phyloP scores from a whole-genome alignment of 2,797 vertebrate species.

The Ciconia nigra region DNA sequence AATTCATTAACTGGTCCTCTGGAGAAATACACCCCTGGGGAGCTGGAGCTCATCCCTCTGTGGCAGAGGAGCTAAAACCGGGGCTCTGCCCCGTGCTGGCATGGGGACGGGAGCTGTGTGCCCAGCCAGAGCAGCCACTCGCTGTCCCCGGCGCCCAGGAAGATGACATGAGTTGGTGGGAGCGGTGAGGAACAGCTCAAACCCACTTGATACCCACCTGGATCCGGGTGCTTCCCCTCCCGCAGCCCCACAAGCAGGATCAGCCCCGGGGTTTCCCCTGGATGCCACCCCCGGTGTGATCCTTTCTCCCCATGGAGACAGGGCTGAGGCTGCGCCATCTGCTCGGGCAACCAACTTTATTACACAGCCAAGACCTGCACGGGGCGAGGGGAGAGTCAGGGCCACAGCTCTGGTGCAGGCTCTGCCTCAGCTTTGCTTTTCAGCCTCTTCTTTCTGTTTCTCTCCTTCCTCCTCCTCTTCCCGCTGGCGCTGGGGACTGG shows the following conservation, averaged over 20 bases:
- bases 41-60: neutral
- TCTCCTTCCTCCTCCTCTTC: conserved; percentile 48
- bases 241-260: fast-evolving
- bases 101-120: neutral
- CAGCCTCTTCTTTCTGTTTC: conserved; percentile 52
- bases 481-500: fast-evolving
- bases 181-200: neutral
- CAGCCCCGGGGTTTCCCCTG: neutral
- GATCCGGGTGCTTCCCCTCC: neutral
- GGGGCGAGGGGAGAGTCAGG: neutral
- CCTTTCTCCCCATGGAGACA: neutral
- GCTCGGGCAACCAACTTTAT: conserved; percentile 12
- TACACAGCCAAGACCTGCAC: neutral
- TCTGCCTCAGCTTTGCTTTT: conserved; percentile 36
- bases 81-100: neutral
- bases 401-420: neutral
- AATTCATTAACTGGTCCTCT: neutral
- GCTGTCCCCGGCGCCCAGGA: fast-evolving
- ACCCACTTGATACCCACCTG: fast-evolving
- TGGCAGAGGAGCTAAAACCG: neutral
- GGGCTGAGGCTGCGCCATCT: neutral
- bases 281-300: fast-evolving
- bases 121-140: neutral
- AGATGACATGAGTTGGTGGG: fast-evolving
- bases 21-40: neutral